These are phyloP conservation scores for Platorchestia sp. DNA, from an alignment of 1,140 invertebrate genomes.

Conservation along the genomic window DNA sequence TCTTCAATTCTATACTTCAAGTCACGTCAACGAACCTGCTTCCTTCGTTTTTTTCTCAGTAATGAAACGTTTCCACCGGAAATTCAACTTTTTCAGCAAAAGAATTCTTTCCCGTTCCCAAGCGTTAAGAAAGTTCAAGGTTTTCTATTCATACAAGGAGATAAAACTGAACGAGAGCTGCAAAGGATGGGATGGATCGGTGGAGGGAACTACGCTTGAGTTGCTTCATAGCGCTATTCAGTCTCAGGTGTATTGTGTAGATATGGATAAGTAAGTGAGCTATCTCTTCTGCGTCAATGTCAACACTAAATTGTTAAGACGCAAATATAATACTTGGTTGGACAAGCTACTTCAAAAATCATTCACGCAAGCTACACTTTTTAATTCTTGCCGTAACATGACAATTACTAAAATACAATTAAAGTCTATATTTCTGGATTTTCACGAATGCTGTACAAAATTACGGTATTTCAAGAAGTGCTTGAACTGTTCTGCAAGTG, in stretches of 20 bases:
- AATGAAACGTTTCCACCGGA: neutral
- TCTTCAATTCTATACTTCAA: neutral
- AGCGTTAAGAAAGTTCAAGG: neutral
- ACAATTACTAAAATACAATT: too few species aligned
- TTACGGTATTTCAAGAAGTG: too few species aligned
- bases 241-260: neutral
- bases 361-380: neutral
- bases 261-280: neutral
- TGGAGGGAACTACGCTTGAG: neutral
- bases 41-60: neutral
- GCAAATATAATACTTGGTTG: neutral
- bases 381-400: neutral
- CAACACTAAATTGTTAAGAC: neutral
- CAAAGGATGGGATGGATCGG: neutral
- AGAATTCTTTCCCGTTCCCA: neutral
- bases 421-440: too few species aligned
- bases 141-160: neutral
- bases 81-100: neutral
- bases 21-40: neutral
- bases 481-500: too few species aligned
- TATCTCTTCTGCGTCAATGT: neutral
- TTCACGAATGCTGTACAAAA: too few species aligned
- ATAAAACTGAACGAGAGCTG: neutral
- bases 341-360: neutral
- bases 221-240: neutral